Base-by-base conservation (phyloP, 2,797 vertebrate genomes). In the Notolepis coatsorum region DNA sequence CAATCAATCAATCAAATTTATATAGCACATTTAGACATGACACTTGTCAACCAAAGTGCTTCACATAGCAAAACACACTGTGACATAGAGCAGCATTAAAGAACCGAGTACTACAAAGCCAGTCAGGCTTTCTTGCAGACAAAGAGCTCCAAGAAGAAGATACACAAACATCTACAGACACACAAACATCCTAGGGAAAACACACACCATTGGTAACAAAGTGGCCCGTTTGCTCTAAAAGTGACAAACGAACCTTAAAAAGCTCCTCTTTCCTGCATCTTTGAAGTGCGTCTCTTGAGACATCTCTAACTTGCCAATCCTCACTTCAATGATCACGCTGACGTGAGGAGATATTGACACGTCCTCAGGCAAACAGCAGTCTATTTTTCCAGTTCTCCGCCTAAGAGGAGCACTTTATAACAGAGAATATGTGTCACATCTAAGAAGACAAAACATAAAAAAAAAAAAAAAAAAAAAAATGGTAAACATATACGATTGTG, bases 31-130 rank as follows among this genome's bases (percentile, higher is more conserved):
- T n/a, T n/a, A n/a, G n/a, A n/a, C n/a, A n/a, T n/a, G n/a, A n/a
- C n/a, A n/a, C n/a, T n/a, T n/a, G n/a, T n/a, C n/a, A n/a, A n/a
- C n/a, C n/a, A n/a, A 65, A 72, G n/a, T n/a, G n/a, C n/a, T n/a
- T n/a, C n/a, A n/a, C n/a, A n/a, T n/a, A n/a, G n/a, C n/a, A 54
- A 24, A 67, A 60, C 64, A 47, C 45, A 56, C 37, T 17, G 24
- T 73, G 61, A 82, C 73, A 83, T n/a, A 20, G 48, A 54, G 61
- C 79, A 61, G 73, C 75, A 81, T 82, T 77, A 85, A 79, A 88
- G 78, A 81, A 69, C 65, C 73, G 76, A 73, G 70, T 70, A 83
- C 79, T 71, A 86, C 82, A 86, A 76, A 87, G 82, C 78, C 74
- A 61, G 72, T 61, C 72, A 77, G 69, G 39, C 37, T 74, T 62